Percentiles rank a stretch among this genome's conserved stretches.
Evolutionary conservation across 2,888 invertebrate species (phyloP).

Genomic region (Andrena minutula): DNA sequence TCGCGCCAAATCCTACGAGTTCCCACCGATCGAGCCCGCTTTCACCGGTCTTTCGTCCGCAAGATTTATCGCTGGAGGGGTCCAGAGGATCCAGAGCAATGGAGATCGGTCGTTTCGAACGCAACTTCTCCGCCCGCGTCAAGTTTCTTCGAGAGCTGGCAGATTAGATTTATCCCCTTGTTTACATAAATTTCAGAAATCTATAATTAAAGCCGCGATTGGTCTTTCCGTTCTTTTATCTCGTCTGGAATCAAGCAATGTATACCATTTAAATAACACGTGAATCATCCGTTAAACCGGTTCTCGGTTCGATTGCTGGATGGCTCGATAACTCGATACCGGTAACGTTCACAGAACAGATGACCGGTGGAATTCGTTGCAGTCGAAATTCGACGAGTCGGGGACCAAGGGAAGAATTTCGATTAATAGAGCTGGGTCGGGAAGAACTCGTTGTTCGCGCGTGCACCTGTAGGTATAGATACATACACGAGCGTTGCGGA

Average conservation of each 20-base stretch:
- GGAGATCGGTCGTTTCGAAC: slow-evolving; percentile 34
- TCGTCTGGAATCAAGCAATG: slow-evolving; percentile 41
- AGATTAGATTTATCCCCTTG: slow-evolving; percentile 41
- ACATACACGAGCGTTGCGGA: not conserved
- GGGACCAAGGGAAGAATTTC: not conserved
- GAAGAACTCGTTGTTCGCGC: not conserved
- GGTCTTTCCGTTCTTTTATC: slow-evolving; percentile 52
- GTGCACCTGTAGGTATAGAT: too few species aligned
- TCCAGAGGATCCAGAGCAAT: slow-evolving; percentile 23
- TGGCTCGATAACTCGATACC: not conserved
- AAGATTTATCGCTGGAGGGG: slow-evolving; percentile 43
- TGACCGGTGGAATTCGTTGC: slow-evolving; percentile 34
- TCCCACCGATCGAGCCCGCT: slow-evolving; percentile 22
- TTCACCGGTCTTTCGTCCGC: slow-evolving; percentile 14
- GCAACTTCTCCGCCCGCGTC: slow-evolving; percentile 1
- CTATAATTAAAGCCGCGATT: slow-evolving; percentile 56
- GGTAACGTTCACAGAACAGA: slow-evolving; percentile 47
- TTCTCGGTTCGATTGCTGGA: slow-evolving; percentile 33
- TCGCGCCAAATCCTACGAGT: slow-evolving; percentile 42
- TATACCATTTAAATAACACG: slow-evolving; percentile 63
- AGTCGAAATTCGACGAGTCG: not conserved
- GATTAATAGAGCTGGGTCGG: too few species aligned
- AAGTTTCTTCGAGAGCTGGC: not conserved
- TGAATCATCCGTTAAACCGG: slow-evolving; percentile 69
- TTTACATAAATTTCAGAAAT: slow-evolving; percentile 59